These are phyloP conservation scores for Temnopleurus reevesii DNA, from an alignment of 53 echinoderm and acorn worm species.

Conservation along the genomic window DNA sequence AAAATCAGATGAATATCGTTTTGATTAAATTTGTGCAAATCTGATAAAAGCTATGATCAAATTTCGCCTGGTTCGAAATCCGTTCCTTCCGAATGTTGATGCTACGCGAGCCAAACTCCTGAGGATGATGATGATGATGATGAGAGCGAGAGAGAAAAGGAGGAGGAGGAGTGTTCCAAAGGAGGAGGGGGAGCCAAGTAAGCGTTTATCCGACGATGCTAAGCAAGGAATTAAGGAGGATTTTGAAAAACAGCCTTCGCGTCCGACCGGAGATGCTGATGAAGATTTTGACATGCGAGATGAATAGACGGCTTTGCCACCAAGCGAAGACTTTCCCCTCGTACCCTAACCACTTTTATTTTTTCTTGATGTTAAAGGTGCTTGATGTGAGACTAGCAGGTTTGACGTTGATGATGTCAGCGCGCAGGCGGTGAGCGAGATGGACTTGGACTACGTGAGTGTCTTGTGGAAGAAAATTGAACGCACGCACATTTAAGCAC, in stretches of 20 bases:
- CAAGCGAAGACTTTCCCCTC: not conserved
- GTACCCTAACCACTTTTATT: not conserved
- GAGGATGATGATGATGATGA: not conserved
- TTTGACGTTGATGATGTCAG: not conserved
- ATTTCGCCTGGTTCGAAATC: conserved; percentile 15
- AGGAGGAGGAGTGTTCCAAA: not conserved
- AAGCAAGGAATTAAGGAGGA: conserved; percentile 19
- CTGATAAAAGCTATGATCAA: conserved; percentile 50
- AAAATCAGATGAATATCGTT: conserved; percentile 41
- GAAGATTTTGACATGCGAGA: conserved; percentile 25
- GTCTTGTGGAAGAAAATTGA: not conserved
- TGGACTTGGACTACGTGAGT: not conserved
- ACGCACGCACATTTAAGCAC: not conserved
- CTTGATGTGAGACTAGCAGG: conserved; percentile 12
- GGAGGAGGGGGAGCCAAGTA: not conserved
- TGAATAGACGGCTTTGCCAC: not conserved
- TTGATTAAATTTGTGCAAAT: conserved; percentile 55
- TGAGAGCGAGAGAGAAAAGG: not conserved
- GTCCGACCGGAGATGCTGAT: conserved; percentile 13
- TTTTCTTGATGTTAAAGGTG: not conserved
- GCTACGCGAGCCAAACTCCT: not conserved
- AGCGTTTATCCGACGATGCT: not conserved
- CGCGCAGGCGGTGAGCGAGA: not conserved
- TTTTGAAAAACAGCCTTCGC: not conserved
- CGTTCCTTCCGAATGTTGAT: conserved; percentile 25